Evolutionary conservation across 2,888 invertebrate species (phyloP), one percentile per base, ranked within the genome.

Genomic region (Rhimphoctona megacephalus): DNA sequence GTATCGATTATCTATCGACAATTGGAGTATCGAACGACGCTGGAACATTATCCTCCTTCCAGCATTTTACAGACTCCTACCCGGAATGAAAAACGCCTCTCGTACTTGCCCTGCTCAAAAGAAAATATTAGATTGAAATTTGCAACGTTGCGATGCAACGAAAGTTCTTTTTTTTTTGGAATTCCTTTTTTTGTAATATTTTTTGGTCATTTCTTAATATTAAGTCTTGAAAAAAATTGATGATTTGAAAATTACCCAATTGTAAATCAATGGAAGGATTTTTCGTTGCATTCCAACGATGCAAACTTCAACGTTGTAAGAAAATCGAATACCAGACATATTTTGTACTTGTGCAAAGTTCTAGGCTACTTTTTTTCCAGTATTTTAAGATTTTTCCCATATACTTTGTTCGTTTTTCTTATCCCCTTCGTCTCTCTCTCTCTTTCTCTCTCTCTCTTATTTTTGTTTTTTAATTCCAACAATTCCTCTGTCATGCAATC

Each of bases 281-380:
- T 61, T 61, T 61, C 6, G 30, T 1, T 61, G 30, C 30, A 61
- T 25, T 17, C 6, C 61, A 30, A 61, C 61, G 30, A 61, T 61
- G 25, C 57, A 17, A 57, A 57, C 57, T 57, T 57, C 14, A 57
- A 57, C 14, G 25, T 57, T 57, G 22, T 57, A 57, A 22, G 14
- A 89, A 92, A 90, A 83, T 89, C 82, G 84, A 89, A 89, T 89
- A 90, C 89, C 90, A 76, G 81, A 81, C 79, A 91, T 90, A 92
- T 92, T 92, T 92, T 92, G 87, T 93, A 92, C 90, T 93, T 90
- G 90, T 89, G 87, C 91, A 90, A 92, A 91, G 79, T 90, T 90
- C 90, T 89, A 89, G 90, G 90, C 90, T 90, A 92, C 88, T 36
- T 39, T 36, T 39, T 78, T 78, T 91, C 91, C 92, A 93, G 92